Evolutionary conservation across 1,140 invertebrate genomes (phyloP), one percentile per base, ranked within the genome.

Genomic region (Drosophila kikkawai): DNA sequence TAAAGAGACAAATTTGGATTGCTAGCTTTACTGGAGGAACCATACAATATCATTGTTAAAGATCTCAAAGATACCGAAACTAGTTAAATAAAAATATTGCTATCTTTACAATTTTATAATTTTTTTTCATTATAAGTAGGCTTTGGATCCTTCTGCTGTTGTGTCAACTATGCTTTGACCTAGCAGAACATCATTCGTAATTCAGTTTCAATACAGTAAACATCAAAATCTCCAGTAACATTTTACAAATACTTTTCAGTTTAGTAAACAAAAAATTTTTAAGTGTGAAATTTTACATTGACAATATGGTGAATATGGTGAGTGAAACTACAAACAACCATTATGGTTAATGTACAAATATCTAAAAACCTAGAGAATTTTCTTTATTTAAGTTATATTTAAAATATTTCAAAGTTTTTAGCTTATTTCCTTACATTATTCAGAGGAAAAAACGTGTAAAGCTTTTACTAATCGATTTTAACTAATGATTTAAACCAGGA

Each of bases 1-100:
- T 68, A 1, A 26, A 64, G n/a, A 90, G 66, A 47, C 67, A 79
- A 26, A 73, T 88, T 53, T 88, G 85, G 85, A 63, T 88, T 13
- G 81, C 85, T 22, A 63, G 58, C 37, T 88, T 90, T 9, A 90
- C 85, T 12, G 85, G 85, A 11, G 45, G 44, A 22, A 65, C 71
- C 41, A 22, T 88, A 45, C 80, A 82, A 37, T 88, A 88, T 42
- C 53, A 19, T 51, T 71, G 13, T 79, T 39, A 55, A 8, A 42
- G 3, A 42, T 48, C 12, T 34, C 4, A 9, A n/a, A 6, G 26
- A 73, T 63, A 42, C 26, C 26, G 26, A 36, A 15, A 17, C 1
- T 22, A 45, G 7, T n/a, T n/a, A 15, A 55, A 19, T 39, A 48
- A 34, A 51, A 12, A 34, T 17, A 17, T 12, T n/a, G 8, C 15